A percentile compares a stretch with the other conserved stretches of the same genome.
Conservation (phyloP, 2,888 invertebrate species). For the Frankliniella fusca region DNA sequence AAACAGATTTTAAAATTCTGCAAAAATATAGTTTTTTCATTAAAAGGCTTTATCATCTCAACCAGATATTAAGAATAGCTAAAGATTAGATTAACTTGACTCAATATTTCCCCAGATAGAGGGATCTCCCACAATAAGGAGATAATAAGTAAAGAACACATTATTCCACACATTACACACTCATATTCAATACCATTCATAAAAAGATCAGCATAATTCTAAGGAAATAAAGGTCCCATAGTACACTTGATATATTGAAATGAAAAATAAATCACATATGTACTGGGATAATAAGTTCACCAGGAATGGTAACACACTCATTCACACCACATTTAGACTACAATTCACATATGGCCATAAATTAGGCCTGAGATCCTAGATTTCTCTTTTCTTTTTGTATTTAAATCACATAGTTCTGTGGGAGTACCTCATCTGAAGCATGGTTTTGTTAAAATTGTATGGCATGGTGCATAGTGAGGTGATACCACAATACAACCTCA, state of each 20-base stretch:
- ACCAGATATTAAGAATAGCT: not conserved
- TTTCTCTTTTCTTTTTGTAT: no score
- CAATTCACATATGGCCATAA: no score
- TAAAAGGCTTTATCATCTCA: not conserved
- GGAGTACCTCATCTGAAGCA: no score
- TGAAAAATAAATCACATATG: not conserved
- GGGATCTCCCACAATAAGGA: not conserved
- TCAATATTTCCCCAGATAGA: not conserved
- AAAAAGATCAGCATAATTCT: not conserved
- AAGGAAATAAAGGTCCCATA: not conserved
- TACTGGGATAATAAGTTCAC: not conserved
- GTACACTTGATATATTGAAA: not conserved
- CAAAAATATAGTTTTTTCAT: conserved; percentile 9
- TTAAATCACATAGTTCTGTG: no score
- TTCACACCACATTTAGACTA: not conserved
- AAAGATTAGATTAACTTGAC: not conserved
- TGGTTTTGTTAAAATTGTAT: no score
- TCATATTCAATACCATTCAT: not conserved
- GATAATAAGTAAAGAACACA: not conserved
- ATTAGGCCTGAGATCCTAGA: no score
- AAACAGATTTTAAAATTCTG: conserved; percentile 20
- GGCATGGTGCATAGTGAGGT: no score
- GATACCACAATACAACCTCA: not conserved
- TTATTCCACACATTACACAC: not conserved
- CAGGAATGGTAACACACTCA: not conserved